Evolutionary conservation across 2,888 invertebrate genomes (phyloP).

Genomic region (Hemithea aestivaria): DNA sequence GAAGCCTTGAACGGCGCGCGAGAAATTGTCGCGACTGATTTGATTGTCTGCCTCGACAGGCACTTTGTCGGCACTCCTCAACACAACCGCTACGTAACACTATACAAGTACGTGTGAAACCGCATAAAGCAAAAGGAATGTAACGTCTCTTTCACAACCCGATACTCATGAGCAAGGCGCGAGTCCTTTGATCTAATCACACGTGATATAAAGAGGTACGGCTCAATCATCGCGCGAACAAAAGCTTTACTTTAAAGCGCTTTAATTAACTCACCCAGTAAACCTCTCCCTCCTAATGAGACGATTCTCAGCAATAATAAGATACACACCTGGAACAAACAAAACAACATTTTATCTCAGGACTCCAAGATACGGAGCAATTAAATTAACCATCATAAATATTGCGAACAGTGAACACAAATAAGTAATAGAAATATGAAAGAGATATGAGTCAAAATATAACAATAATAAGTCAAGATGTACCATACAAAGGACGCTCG

Average conservation of each 20-base stretch:
- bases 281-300: constrained; percentile 17
- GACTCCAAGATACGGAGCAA: background rate
- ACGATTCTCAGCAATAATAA: constrained; percentile 18
- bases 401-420: too few relatives aligned
- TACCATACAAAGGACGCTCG: constrained; percentile 49
- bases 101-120: constrained; percentile 16
- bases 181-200: constrained; percentile 21
- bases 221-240: constrained; percentile 16
- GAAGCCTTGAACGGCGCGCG: constrained; percentile 11
- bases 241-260: constrained; percentile 11
- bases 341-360: constrained; percentile 23
- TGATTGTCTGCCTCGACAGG: constrained; percentile 59
- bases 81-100: constrained; percentile 16
- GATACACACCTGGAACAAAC: constrained; percentile 65
- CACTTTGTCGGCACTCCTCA: constrained; percentile 54
- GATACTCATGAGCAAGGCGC: constrained; percentile 18
- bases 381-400: background rate
- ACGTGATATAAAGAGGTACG: constrained; percentile 14
- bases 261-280: constrained; percentile 27
- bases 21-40: constrained; percentile 63
- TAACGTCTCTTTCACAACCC: constrained; percentile 13
- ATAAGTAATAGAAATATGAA: constrained; percentile 19
- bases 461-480: constrained; percentile 37
- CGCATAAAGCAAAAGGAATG: constrained; percentile 19
- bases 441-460: constrained; percentile 46